Evolutionary conservation across 2,113 vertebrate species (phyloP), one percentile per base, ranked within the genome.

Genomic region (Lycocorax pyrrhopterus): DNA sequence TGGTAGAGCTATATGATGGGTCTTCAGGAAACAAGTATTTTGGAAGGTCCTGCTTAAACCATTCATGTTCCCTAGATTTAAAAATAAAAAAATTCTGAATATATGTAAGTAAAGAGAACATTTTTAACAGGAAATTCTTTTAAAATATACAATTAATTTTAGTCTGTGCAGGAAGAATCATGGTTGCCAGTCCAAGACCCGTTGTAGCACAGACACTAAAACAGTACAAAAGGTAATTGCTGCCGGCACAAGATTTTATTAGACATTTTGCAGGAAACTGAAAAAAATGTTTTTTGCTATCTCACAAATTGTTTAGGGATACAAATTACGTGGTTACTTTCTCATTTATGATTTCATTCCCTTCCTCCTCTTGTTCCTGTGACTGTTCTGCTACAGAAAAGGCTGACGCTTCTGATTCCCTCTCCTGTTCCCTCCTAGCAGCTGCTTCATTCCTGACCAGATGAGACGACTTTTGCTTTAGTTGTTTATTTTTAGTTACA

Each of bases 1-100:
- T 99, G 69, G 98, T 99, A 96, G 98, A 99, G 89, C 99, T 99
- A 37, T 99, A 99, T 2, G 99, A 98, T 4, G 99, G 99, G 47
- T 99, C 99, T 96, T 99, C 99, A 6, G 99, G 99, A 97, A 99
- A 99, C 80, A 99, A 97, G 95, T 99, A 99, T 92, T 99, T 99
- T 2, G 99, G 99, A 47, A 99, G 98, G 73, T 99, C 99, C 94
- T 98, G 98, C 96, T 99, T 99, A 97, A 99, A 99, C 99, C 99
- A 99, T 19, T 99, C 99, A 25, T 99, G 99, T 94, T 99, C 99
- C 89, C 99, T 99, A 93, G 19, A 51, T 94, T 55, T n/a, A 96
- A 89, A 78, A 94, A 84, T 4, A 51, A 67, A 88, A 49, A 16
- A 41, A 41, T 0, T 47, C 47, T 76, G 19, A 88, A 15, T 63